phyloP scores from a whole-genome alignment of 2,113 vertebrate genomes.

The Chitala chitala region DNA sequence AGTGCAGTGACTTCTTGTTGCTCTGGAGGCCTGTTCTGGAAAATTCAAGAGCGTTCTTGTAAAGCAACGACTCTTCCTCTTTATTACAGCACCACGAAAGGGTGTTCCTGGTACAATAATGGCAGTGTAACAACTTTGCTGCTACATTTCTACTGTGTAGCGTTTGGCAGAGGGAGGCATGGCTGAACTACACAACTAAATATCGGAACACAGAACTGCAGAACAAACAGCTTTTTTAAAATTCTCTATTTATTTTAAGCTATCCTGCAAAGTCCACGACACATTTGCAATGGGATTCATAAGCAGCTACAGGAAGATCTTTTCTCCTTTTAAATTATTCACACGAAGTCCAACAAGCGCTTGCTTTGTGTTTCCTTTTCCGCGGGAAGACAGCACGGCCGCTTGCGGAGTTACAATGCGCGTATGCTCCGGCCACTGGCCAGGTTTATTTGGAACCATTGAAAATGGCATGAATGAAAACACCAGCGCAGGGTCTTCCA shows the following conservation, averaged over 20 bases:
- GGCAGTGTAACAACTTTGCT: no score
- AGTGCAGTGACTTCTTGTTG: background rate
- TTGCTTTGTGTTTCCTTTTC: background rate
- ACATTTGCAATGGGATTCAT: background rate
- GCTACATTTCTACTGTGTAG: background rate
- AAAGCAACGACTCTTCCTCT: background rate
- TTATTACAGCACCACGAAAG: background rate
- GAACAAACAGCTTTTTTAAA: background rate
- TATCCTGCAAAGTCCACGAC: background rate
- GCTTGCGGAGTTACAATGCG: background rate
- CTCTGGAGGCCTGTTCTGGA: background rate
- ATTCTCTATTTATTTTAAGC: background rate
- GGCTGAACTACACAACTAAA: background rate
- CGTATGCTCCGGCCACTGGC: background rate
- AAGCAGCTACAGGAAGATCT: background rate
- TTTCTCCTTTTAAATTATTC: background rate
- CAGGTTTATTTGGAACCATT: background rate
- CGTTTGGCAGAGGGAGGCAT: background rate
- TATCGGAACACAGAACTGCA: no score
- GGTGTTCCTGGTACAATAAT: conserved; percentile 4
- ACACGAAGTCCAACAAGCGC: background rate
- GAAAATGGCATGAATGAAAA: background rate
- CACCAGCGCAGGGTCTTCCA: background rate
- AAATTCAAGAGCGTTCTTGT: background rate
- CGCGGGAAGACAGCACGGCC: background rate